Conservation (phyloP, 2,888 invertebrate genomes). For the Ctena decussata region DNA sequence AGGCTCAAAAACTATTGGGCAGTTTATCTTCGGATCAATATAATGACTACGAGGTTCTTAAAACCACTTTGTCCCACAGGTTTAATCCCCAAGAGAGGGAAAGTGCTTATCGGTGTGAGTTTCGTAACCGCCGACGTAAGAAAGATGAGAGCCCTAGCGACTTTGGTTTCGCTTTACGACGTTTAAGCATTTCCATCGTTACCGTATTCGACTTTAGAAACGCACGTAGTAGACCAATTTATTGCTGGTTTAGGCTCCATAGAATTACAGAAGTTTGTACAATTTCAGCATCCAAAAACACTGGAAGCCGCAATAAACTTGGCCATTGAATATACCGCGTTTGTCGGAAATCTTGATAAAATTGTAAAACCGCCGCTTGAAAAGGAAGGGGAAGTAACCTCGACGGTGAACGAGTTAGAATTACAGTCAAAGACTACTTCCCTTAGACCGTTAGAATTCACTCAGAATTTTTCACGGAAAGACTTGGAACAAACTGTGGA, state of each 20-base stretch:
- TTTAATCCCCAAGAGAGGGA: conserved; percentile 53
- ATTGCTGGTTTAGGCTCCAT: conserved; percentile 37
- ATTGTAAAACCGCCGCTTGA: conserved; percentile 26
- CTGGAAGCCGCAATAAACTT: conserved; percentile 43
- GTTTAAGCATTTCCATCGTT: conserved; percentile 47
- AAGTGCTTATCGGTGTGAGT: conserved; percentile 52
- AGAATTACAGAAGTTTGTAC: conserved; percentile 50
- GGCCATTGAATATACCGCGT: conserved; percentile 48
- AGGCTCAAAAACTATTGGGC: conserved; percentile 25
- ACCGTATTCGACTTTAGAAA: conserved; percentile 29
- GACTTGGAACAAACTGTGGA: not conserved
- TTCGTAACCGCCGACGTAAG: conserved; percentile 41
- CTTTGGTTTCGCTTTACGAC: conserved; percentile 46
- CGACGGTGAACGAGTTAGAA: not conserved
- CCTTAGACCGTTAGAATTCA: not conserved
- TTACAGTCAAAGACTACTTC: not conserved
- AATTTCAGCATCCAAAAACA: conserved; percentile 52
- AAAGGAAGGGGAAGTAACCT: not conserved
- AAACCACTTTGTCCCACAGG: conserved; percentile 31
- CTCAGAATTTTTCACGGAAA: not conserved
- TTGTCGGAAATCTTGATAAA: conserved; percentile 31
- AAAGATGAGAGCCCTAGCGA: conserved; percentile 41
- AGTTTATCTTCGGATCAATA: conserved; percentile 5
- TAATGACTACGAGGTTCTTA: conserved; percentile 13
- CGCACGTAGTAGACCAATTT: conserved; percentile 49